Conservation (phyloP, 1,140 invertebrate species). For the Platyscapa corneri region DNA sequence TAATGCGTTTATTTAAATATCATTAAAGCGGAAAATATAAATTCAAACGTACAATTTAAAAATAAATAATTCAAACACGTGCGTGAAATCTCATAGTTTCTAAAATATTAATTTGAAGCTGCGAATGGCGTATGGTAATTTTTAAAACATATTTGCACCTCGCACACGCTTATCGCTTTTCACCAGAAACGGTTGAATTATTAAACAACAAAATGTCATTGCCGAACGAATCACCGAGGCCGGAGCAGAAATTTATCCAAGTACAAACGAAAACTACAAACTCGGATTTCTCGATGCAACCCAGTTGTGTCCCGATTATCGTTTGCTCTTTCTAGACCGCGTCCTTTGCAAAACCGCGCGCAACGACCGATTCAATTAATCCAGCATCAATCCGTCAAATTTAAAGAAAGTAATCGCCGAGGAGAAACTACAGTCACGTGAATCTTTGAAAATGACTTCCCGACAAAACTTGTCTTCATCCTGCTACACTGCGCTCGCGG, state of each 20-base stretch:
- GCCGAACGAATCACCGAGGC: too few species aligned
- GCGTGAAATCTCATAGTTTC: background rate
- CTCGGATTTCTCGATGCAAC: background rate
- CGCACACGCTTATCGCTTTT: too few species aligned
- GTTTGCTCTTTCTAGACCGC: background rate
- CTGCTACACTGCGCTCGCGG: background rate
- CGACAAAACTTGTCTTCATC: background rate
- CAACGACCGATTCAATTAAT: background rate
- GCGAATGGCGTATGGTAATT: background rate
- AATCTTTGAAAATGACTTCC: background rate
- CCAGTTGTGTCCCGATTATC: background rate
- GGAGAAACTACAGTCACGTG: background rate
- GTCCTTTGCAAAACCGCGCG: background rate
- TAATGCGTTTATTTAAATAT: background rate
- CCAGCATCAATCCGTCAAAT: background rate
- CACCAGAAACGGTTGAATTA: background rate
- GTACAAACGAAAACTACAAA: too few species aligned
- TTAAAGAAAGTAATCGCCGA: conserved; percentile 10
- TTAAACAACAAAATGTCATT: too few species aligned
- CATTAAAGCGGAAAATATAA: background rate
- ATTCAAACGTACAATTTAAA: background rate
- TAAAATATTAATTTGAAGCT: background rate
- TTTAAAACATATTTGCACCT: too few species aligned
- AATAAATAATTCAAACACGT: background rate
- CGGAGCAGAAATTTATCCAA: too few species aligned